Base-by-base conservation (phyloP, 2,113 vertebrate genomes). In the Passerina amoena region DNA sequence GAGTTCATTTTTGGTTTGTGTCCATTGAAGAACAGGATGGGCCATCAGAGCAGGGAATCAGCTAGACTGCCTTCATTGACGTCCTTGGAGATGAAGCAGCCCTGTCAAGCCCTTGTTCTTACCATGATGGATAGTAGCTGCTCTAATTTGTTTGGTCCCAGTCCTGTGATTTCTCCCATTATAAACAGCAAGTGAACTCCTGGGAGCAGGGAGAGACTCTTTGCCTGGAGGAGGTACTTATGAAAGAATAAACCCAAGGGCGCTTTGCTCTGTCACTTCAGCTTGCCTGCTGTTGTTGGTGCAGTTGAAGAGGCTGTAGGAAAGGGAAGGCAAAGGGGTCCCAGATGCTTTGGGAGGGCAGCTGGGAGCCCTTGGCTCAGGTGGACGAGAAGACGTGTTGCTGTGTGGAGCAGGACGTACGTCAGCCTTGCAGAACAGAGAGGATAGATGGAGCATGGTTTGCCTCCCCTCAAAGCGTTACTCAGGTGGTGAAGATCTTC, bases 221-320 rank as follows among this genome's bases (percentile, higher is more conserved):
- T 54, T 54, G 17, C 14, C 9, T 56, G 38, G 11, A 65, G n/a
- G 44, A 80, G 17, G 6, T 80, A 15, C 53, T 69, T 69, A 10
- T 0, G 4, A 73, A 69, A 47, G 12, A 60, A 38, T 21, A 61
- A 72, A 48, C 5, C 3, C 0, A 0, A 7, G 10, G 6, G 10
- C 15, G 3, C 19, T 80, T 64, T 59, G 56, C 63, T 76, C 54
- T 73, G 59, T 54, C 38, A 5, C 18, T 77, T 63, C 2, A 56
- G 20, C 22, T 72, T 54, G 33, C 4, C 48, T 71, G 0, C 15
- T 57, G 23, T 23, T 78, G 30, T 13, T 81, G 35, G 8, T 64
- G 25, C 59, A 30, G 30, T 30, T 3, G 4, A 44, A 84, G 42
- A 30, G 50, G 12, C 18, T 47, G 40, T 47, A 48, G 48, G 22